These are phyloP conservation scores for Drosophila bocqueti DNA, from an alignment of 1,140 invertebrate genomes.

Conservation along the genomic window DNA sequence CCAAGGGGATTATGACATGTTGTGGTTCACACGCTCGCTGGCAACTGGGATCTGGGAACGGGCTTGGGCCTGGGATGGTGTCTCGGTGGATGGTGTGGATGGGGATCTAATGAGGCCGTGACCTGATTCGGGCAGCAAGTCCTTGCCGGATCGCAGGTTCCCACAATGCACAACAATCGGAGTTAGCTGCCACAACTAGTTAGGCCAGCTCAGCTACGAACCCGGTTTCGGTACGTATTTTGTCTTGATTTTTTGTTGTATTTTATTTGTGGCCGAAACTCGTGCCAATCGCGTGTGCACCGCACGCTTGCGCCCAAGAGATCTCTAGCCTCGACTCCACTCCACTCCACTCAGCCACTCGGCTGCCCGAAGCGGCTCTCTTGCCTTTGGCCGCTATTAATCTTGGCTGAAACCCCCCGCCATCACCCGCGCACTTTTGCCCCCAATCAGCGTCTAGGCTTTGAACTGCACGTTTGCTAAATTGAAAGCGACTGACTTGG, in stretches of 20 bases:
- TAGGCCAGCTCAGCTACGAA: constrained; percentile 59
- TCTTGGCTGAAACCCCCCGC: constrained; percentile 57
- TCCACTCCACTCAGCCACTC: constrained; percentile 1
- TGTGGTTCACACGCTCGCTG: constrained; percentile 75
- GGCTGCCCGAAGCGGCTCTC: constrained; percentile 16
- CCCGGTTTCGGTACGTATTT: constrained; percentile 38
- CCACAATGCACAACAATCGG: constrained; percentile 52
- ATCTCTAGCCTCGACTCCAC: constrained; percentile 32
- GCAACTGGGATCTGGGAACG: constrained; percentile 10
- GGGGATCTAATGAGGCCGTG: constrained; percentile 78
- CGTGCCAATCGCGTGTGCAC: constrained; percentile 84
- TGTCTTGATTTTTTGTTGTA: constrained; percentile 23
- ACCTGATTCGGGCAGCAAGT: constrained; percentile 67
- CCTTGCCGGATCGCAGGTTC: constrained; percentile 62
- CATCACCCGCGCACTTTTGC: constrained; percentile 67
- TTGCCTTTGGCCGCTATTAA: constrained; percentile 69
- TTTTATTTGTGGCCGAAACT: constrained; percentile 59
- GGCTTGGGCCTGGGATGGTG: constrained; percentile 7
- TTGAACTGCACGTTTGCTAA: constrained; percentile 82
- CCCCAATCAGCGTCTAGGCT: constrained; percentile 78
- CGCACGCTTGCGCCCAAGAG: constrained; percentile 68
- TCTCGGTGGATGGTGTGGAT: constrained; percentile 4
- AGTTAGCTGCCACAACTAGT: constrained; percentile 60
- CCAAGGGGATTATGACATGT: constrained; percentile 76
- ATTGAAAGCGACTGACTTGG: constrained; percentile 78